Evolutionary conservation across 2,888 invertebrate genomes (phyloP).

Genomic region (Hypolimnas misippus): DNA sequence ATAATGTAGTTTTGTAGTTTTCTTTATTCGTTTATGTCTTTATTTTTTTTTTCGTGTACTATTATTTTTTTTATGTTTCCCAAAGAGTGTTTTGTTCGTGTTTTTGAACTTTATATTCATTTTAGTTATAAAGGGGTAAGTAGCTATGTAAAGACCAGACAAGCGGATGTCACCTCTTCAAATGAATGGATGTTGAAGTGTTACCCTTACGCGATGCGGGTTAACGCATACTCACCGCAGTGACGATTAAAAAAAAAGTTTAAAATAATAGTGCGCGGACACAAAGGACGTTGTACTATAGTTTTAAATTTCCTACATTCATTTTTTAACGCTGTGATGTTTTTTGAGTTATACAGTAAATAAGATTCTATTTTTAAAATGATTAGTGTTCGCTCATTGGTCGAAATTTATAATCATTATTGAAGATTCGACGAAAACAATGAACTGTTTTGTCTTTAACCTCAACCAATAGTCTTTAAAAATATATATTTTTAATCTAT

Average conservation of each 20-base stretch:
- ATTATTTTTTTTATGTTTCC: too few species aligned
- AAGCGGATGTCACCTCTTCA: slow-evolving; percentile 27
- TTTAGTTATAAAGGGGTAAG: background rate
- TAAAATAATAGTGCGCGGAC: slow-evolving; percentile 18
- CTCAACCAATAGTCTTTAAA: too few species aligned
- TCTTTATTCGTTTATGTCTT: background rate
- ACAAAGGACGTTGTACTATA: slow-evolving; percentile 7
- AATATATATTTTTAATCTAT: too few species aligned
- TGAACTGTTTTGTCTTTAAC: too few species aligned
- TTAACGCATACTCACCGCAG: slow-evolving; percentile 30
- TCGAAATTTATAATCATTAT: too few species aligned
- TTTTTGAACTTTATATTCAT: background rate
- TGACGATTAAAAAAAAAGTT: slow-evolving; percentile 20
- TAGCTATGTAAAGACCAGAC: slow-evolving; percentile 11
- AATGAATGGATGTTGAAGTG: slow-evolving; percentile 24
- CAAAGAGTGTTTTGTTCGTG: background rate
- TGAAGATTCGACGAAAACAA: too few species aligned
- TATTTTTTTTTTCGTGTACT: too few species aligned
- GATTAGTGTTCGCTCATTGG: too few species aligned
- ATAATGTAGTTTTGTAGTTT: background rate
- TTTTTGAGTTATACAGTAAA: background rate
- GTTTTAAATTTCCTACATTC: background rate
- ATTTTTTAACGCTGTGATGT: too few species aligned
- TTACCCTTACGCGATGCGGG: slow-evolving; percentile 25
- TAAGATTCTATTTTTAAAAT: background rate